Base-by-base conservation (phyloP, 92 coral and sea anemone species). In the Epizoanthus ramosus region DNA sequence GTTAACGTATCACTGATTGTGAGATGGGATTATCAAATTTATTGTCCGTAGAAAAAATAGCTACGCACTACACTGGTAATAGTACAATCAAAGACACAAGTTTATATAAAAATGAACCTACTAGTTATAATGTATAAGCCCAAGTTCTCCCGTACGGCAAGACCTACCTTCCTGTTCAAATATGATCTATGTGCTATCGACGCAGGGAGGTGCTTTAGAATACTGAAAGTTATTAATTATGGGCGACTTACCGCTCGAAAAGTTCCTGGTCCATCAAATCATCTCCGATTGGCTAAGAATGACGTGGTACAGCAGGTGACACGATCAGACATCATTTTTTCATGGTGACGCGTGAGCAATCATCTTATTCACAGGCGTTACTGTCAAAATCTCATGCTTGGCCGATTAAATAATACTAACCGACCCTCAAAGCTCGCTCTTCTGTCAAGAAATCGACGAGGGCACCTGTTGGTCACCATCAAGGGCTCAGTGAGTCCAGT, bases 201-300 rank as follows among this genome's bases (percentile, higher is more conserved):
- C 88, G 91, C 87, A 71, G 86, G 81, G 91, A 87, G 83, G 81
- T 79, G 93, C 88, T 87, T 83, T 85, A 88, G 90, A 91, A 91
- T 93, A 92, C 88, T 85, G 88, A 88, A 88, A 88, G 85, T 85
- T 91, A 93, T 93, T 85, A 93, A 93, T 91, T 93, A 93, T 91
- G 93, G 82, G 91, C 86, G 73, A 90, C 91, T 90, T 85, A 85
- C 95, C 82, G 88, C 92, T 79, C 83, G 75, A 83, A 45, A 88
- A 74, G 92, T 87, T 85, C 69, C 74, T 82, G 68, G 89, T 63
- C 72, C 28, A 28, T 80, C 73, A 75, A 70, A 35, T 69, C 71
- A 31, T 63, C 50, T 74, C 76, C 81, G 61, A 85, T 90, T 91
- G 88, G 86, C 69, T 68, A 83, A 10, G 47, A 72, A 81, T 73